Percentiles rank a stretch among this genome's conserved stretches.
phyloP scores from a whole-genome alignment of 2,888 invertebrate species.

The Rhagophthalmus giganteus region DNA sequence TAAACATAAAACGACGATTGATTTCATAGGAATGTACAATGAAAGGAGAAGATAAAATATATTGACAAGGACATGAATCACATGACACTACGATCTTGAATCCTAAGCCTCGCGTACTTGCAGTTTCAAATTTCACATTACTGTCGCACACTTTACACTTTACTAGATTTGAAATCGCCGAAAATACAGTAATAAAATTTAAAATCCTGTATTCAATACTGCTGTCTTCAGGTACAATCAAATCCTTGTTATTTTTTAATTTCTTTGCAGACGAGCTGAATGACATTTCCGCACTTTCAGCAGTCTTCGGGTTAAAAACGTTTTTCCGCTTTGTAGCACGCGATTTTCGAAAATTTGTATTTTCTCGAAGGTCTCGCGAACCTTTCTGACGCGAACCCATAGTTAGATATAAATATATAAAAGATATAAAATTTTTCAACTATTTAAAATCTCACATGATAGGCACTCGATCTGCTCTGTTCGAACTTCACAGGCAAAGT shows the following conservation, averaged over 20 bases:
- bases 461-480: too few relatives aligned
- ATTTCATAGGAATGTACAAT: slow-evolving; percentile 23
- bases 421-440: too few relatives aligned
- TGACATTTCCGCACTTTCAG: slow-evolving; percentile 15
- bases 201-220: slow-evolving; percentile 21
- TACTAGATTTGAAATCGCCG: slow-evolving; percentile 14
- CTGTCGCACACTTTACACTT: slow-evolving; percentile 24
- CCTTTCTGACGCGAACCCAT: too few relatives aligned
- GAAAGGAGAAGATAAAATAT: slow-evolving; percentile 13
- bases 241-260: slow-evolving; percentile 11
- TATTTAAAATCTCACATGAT: too few relatives aligned
- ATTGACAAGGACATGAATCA: slow-evolving; percentile 11
- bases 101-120: slow-evolving; percentile 15
- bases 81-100: slow-evolving; percentile 21
- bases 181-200: slow-evolving; percentile 24
- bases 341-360: too few relatives aligned
- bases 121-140: slow-evolving; percentile 19
- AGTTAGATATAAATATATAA: too few relatives aligned
- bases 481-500: too few relatives aligned
- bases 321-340: slow-evolving; percentile 20
- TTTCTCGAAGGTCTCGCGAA: too few relatives aligned
- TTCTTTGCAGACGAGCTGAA: slow-evolving; percentile 22
- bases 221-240: slow-evolving; percentile 15
- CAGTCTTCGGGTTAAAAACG: slow-evolving; percentile 23
- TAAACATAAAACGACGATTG: slow-evolving; percentile 27